Evolutionary conservation across 2,113 vertebrate genomes (phyloP), one percentile per base, ranked within the genome.

Genomic region (Procavia capensis): DNA sequence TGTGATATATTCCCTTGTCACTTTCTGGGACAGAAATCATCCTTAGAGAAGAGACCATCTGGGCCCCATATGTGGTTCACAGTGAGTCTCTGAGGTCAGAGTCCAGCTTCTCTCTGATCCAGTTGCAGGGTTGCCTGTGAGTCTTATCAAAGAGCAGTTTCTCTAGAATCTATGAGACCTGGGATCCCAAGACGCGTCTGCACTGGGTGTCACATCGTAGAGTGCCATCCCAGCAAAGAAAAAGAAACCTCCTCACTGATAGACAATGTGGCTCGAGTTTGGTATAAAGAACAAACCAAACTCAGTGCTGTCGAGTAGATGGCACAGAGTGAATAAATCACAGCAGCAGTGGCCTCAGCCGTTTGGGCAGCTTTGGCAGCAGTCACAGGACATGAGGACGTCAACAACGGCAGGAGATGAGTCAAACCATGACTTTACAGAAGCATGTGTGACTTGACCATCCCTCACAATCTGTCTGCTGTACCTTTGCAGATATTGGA

Each of bases 121-220:
- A 82, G 84, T 19, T 39, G n/a, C 1, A 9, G n/a, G 36, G 34
- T 75, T 8, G 24, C 10, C 9, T 1, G 25, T 2, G 17, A 34
- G 41, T 79, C 47, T 80, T 27, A 63, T 59, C 36, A 19, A 68
- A 34, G 41, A 45, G n/a, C 6, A 34, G 11, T 10, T 87, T 90
- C 31, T 70, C 45, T 72, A 50, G 81, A 86, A 68, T 24, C 24
- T 54, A 1, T 11, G 47, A 88, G 63, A 79, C 45, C 31, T 70
- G 10, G 59, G 50, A 72, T 59, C 50, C 50, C 47, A 47, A 27
- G n/a, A 76, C 72, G 75, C 41, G 34, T 3, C 7, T 41, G 34
- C 10, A 5, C 0, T 24, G 63, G 59, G 54, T 27, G 7, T 34
- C 13, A 2, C 4, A 3, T 6, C 36, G 27, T 2, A 39, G 50